Evolutionary conservation across 2,888 invertebrate species (phyloP), one percentile per base, ranked within the genome.

Genomic region (Polydrusus cervinus): DNA sequence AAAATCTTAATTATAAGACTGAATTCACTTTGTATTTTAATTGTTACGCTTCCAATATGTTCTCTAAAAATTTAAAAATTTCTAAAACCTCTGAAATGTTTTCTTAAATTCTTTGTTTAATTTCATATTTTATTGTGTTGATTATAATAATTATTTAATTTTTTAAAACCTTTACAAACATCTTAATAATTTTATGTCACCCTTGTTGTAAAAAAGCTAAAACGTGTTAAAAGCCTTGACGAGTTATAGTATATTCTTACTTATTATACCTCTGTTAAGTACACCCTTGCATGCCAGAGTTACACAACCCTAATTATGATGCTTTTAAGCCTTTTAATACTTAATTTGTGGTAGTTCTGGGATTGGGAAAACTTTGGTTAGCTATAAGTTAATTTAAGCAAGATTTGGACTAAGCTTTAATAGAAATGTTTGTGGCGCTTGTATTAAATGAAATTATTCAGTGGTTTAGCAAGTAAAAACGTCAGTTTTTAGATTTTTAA

Each of bases 321-420:
- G 74, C 74, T 74, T 74, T 74, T 57, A 74, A 68, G 60, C 74
- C 64, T 55, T 64, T 74, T 62, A 74, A 74, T 74, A 74, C 74
- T 74, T 74, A 74, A 74, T 74, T 74, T 74, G 74, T 74, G 62
- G 69, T 57, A 53, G 74, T 60, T 55, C 55, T 68, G 74, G 74
- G 74, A 74, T 68, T 64, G 55, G 55, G 40, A 57, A 66, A 69
- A 74, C 68, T 69, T 72, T 74, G 65, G 43, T 38, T 61, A 34
- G 38, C 16, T 34, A 43, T 61, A 61, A 51, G 43, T 69, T 18
- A 60, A 70, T 49, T 66, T 57, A 30, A 14, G 57, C 30, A 25
- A 14, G n/a, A 51, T 51, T 65, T 55, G 18, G 34, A 25, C n/a
- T n/a, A n/a, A 13, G 49, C 51, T 34, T 51, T 66, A 20, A 20